These are phyloP conservation scores for Agrochola circellaris DNA, from an alignment of 2,888 invertebrate genomes.

Conservation along the genomic window DNA sequence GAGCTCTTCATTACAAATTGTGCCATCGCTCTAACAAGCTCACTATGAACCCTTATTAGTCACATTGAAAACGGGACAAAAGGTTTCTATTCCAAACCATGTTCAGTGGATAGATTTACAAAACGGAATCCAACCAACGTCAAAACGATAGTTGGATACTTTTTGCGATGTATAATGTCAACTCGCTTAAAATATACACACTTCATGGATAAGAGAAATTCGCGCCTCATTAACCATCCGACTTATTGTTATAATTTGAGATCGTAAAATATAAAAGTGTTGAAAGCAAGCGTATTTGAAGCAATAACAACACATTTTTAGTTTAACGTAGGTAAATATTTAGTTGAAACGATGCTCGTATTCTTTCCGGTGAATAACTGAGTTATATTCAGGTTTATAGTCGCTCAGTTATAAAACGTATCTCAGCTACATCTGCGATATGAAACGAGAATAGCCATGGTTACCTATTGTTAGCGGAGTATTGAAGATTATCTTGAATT, in stretches of 20 bases:
- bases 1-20: slow-evolving; percentile 22
- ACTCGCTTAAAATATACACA: slow-evolving; percentile 26
- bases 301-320: slow-evolving; percentile 76
- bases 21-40: slow-evolving; percentile 16
- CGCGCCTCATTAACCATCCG: slow-evolving; percentile 52
- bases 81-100: slow-evolving; percentile 11
- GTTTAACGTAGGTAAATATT: slow-evolving; percentile 77
- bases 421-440: slow-evolving; percentile 73
- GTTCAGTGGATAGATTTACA: slow-evolving; percentile 27
- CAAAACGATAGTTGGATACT: slow-evolving; percentile 2
- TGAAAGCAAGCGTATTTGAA: slow-evolving; percentile 71
- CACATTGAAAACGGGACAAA: slow-evolving; percentile 19
- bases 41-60: slow-evolving; percentile 15
- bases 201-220: slow-evolving; percentile 14
- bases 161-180: slow-evolving; percentile 16
- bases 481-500: slow-evolving; percentile 38
- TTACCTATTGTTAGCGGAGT: slow-evolving; percentile 72
- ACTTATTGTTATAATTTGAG: slow-evolving; percentile 69
- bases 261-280: slow-evolving; percentile 71
- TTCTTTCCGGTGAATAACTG: slow-evolving; percentile 76
- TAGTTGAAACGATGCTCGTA: slow-evolving; percentile 75
- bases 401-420: slow-evolving; percentile 76
- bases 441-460: slow-evolving; percentile 75
- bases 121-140: slow-evolving; percentile 24
- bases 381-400: slow-evolving; percentile 79